phyloP scores from a whole-genome alignment of 2,888 invertebrate genomes.

The Apotomis betuletana region DNA sequence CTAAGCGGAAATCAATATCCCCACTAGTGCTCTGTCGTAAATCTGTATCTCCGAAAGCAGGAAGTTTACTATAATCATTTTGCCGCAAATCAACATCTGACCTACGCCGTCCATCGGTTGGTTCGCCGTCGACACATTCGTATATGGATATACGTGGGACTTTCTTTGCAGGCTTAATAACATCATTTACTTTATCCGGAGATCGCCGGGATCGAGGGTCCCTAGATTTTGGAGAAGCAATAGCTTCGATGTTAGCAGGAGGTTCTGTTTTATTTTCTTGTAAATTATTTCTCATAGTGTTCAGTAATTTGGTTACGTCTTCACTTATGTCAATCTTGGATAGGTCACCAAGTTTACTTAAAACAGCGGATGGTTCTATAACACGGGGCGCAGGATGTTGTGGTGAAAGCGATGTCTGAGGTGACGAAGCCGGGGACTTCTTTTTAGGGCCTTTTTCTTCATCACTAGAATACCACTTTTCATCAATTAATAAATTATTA shows the following conservation, averaged over 20 bases:
- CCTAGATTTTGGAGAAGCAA: slow-evolving; percentile 61
- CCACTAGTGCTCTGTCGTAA: slow-evolving; percentile 82
- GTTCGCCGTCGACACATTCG: slow-evolving; percentile 83
- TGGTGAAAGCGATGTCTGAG: slow-evolving; percentile 55
- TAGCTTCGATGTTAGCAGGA: slow-evolving; percentile 51
- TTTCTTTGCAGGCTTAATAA: slow-evolving; percentile 58
- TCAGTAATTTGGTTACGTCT: slow-evolving; percentile 87
- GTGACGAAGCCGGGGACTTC: slow-evolving; percentile 71
- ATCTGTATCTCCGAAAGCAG: slow-evolving; percentile 86
- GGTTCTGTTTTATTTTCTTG: slow-evolving; percentile 64
- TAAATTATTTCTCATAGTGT: slow-evolving; percentile 83
- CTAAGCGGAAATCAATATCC: slow-evolving; percentile 90
- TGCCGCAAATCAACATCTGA: slow-evolving; percentile 81
- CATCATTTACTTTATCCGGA: slow-evolving; percentile 65
- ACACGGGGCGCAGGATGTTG: slow-evolving; percentile 73
- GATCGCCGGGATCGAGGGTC: slow-evolving; percentile 75
- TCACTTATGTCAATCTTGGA: slow-evolving; percentile 89
- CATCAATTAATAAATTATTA: slow-evolving; percentile 82
- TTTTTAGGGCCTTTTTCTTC: slow-evolving; percentile 84
- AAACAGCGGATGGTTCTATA: slow-evolving; percentile 79
- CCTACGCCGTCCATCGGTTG: slow-evolving; percentile 75
- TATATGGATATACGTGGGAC: slow-evolving; percentile 82
- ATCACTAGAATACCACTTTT: slow-evolving; percentile 92
- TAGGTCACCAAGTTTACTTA: slow-evolving; percentile 87
- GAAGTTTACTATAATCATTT: slow-evolving; percentile 77